These are phyloP conservation scores for Brachionus paranguensis DNA, from an alignment of 1,140 invertebrate species.

Conservation along the genomic window DNA sequence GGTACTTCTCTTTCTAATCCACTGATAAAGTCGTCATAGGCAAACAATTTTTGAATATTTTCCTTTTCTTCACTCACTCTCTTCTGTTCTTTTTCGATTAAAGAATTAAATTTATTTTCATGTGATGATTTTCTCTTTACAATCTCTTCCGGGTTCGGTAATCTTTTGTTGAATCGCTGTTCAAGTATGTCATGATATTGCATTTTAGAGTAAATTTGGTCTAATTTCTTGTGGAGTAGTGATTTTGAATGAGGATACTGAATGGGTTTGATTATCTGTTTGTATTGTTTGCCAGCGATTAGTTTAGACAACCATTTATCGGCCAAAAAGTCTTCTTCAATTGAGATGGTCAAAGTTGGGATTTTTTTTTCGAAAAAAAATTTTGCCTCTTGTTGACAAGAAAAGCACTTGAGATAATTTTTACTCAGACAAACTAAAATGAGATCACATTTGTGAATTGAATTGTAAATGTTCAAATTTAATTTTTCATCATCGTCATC, in stretches of 20 bases:
- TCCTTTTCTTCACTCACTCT: background rate
- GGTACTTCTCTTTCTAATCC: background rate
- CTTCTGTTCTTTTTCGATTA: background rate
- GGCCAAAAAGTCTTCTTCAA: background rate
- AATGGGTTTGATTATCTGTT: background rate
- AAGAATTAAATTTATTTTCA: background rate
- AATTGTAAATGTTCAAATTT: background rate
- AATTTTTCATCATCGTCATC: constrained; percentile 3
- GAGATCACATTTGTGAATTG: background rate
- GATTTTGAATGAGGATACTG: background rate
- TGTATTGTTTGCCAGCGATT: background rate
- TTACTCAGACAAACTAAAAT: background rate
- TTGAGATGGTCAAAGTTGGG: background rate
- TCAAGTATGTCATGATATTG: background rate
- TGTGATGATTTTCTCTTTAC: background rate
- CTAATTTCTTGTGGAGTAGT: background rate
- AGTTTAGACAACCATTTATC: background rate
- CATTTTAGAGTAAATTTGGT: background rate
- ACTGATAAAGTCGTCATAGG: background rate
- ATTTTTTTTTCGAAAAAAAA: background rate
- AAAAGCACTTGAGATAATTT: background rate
- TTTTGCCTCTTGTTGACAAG: background rate
- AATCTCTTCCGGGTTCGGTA: background rate
- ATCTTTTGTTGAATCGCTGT: background rate
- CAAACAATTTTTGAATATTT: background rate